phyloP scores from a whole-genome alignment of 2,888 invertebrate genomes.

The Phaedon cochleariae region DNA sequence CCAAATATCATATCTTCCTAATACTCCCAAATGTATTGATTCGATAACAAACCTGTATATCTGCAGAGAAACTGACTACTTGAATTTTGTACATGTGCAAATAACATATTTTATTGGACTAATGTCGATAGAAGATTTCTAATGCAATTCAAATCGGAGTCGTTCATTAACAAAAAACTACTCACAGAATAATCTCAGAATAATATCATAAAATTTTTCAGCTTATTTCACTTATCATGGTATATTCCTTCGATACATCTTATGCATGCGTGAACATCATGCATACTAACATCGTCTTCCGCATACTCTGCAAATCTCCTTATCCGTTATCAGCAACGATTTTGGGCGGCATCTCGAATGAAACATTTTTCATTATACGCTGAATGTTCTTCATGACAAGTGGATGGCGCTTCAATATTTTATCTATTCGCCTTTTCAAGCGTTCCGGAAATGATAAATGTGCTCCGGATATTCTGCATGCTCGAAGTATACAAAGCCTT shows the following conservation, averaged over 20 bases:
- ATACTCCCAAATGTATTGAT: too few species aligned
- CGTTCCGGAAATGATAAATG: slow-evolving; percentile 27
- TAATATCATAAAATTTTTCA: too few species aligned
- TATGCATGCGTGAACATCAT: background rate
- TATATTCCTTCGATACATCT: background rate
- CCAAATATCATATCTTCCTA: too few species aligned
- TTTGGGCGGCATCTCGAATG: slow-evolving; percentile 18
- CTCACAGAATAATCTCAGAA: too few species aligned
- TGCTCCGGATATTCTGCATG: slow-evolving; percentile 11
- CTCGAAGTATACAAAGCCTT: slow-evolving; percentile 10
- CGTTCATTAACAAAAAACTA: too few species aligned
- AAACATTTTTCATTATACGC: slow-evolving; percentile 29
- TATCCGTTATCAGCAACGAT: slow-evolving; percentile 9
- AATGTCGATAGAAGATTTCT: too few species aligned
- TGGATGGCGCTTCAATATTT: slow-evolving; percentile 32
- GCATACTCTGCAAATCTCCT: slow-evolving; percentile 2
- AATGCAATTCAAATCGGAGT: too few species aligned
- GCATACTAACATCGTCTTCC: background rate
- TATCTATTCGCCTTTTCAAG: slow-evolving; percentile 21
- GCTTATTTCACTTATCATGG: too few species aligned
- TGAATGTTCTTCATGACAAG: slow-evolving; percentile 30
- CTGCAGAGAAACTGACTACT: too few species aligned
- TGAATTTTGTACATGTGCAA: too few species aligned
- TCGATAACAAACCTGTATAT: too few species aligned
- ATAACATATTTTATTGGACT: too few species aligned